Evolutionary conservation across 2,113 vertebrate species (phyloP), one percentile per base, ranked within the genome.

Genomic region (Tetrax tetrax): DNA sequence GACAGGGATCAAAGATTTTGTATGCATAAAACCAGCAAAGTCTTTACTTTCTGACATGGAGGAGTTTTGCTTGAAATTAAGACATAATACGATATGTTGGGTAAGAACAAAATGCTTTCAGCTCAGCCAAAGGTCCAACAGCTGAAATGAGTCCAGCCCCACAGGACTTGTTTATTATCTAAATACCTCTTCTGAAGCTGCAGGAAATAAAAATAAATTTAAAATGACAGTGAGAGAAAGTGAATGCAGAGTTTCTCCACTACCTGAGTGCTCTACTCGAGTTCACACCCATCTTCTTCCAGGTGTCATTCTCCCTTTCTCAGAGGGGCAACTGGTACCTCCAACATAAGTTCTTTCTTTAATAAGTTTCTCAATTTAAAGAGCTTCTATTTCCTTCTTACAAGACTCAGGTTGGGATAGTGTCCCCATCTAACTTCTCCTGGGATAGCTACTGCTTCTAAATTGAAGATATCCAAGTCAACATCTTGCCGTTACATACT

Each of bases 61-160:
- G 50, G 25, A 70, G 14, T 35, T 41, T 43, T 37, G 38, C 16
- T 54, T 41, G 27, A 57, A 70, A 72, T 37, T 3, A 88, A 70
- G 21, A 35, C 21, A 27, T 15, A 43, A 43, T 0, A 0, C 0
- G 2, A 50, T 31, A 43, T 4, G 23, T 17, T 31, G 22, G 20
- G 50, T 0, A 4, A 84, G 64, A 50, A 31, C 43, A 71, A 48
- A 41, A 23, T 21, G 29, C 29, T 41, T 68, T 43, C 7, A 61
- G 22, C 14, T 89, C 35, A 53, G 56, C 16, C 22, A 60, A 31
- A 72, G 27, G 35, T 5, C 2, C 11, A 59, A 64, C 18, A 59
- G 54, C n/a, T 61, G 33, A 41, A 33, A 4, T 50, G 1, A 23
- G 15, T 14, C 54, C 45, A 65, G 22, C 7, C 19, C 53, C 63